Percentiles rank a stretch among this genome's conserved stretches.
phyloP scores from a whole-genome alignment of 2,888 invertebrate genomes.

The Drosophila ustulata region DNA sequence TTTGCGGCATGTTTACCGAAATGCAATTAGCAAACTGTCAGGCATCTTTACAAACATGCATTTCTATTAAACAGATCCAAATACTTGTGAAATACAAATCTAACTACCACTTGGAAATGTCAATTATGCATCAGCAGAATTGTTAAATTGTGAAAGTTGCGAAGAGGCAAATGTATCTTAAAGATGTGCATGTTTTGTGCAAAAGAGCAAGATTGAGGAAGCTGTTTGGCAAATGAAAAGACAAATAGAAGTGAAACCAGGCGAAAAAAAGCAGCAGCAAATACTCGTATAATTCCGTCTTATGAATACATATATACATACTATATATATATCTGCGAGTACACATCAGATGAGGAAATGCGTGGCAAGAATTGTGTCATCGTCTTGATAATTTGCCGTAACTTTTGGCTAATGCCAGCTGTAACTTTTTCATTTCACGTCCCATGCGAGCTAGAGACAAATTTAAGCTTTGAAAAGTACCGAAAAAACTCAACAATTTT shows the following conservation, averaged over 20 bases:
- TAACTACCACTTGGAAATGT: background rate
- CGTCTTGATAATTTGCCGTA: constrained; percentile 57
- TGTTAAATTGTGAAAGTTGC: background rate
- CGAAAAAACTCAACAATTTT: constrained; percentile 52
- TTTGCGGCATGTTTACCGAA: background rate
- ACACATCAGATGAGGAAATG: constrained; percentile 1
- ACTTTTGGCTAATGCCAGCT: constrained; percentile 54
- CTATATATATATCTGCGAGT: background rate
- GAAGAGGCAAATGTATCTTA: constrained; percentile 8
- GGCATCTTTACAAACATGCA: background rate
- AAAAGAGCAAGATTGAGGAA: background rate
- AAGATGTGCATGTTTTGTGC: background rate
- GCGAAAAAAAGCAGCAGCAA: constrained; percentile 10
- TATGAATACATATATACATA: constrained; percentile 11
- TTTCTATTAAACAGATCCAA: background rate
- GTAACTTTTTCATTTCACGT: constrained; percentile 57
- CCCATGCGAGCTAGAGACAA: constrained; percentile 40
- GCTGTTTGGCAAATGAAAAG: constrained; percentile 12
- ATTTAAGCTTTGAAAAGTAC: constrained; percentile 62
- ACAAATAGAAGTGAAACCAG: constrained; percentile 18
- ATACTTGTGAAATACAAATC: background rate
- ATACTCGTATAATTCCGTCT: constrained; percentile 17
- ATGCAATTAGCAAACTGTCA: background rate
- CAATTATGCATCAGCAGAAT: background rate
- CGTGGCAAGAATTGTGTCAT: constrained; percentile 31